These are phyloP conservation scores for Sarcophaga caerulescens DNA, from an alignment of 2,888 invertebrate genomes.

Conservation along the genomic window DNA sequence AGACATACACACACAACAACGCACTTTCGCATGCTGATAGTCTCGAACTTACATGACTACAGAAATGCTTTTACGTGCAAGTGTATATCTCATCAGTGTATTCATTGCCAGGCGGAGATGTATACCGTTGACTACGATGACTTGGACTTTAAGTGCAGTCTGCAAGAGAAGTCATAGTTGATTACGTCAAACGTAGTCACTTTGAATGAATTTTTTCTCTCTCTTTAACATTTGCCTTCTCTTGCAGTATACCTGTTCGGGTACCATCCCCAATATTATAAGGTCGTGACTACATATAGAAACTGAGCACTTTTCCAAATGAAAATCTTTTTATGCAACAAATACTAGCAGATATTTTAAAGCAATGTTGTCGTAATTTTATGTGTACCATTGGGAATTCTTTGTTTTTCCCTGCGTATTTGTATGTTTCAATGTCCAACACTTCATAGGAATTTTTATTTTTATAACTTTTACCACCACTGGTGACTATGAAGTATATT, in stretches of 20 bases:
- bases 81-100: neutral
- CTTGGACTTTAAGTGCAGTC: too few relatives aligned
- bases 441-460: too few relatives aligned
- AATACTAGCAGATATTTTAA: neutral
- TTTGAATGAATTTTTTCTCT: neutral
- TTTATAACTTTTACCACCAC: too few relatives aligned
- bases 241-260: neutral
- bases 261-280: neutral
- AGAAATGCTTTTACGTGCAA: neutral
- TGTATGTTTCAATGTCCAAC: too few relatives aligned
- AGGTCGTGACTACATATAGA: neutral
- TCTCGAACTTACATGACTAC: neutral
- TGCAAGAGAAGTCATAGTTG: too few relatives aligned
- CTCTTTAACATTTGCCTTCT: neutral
- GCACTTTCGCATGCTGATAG: neutral
- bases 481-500: too few relatives aligned
- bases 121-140: neutral
- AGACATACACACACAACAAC: neutral
- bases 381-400: too few relatives aligned
- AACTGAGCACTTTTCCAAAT: conserved; percentile 35
- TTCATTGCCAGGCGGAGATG: neutral
- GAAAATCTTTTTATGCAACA: conserved; percentile 23
- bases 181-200: neutral
- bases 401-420: too few relatives aligned
- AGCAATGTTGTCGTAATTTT: too few relatives aligned